Conservation (phyloP, 2,113 vertebrate species). For the Elephas maximus region DNA sequence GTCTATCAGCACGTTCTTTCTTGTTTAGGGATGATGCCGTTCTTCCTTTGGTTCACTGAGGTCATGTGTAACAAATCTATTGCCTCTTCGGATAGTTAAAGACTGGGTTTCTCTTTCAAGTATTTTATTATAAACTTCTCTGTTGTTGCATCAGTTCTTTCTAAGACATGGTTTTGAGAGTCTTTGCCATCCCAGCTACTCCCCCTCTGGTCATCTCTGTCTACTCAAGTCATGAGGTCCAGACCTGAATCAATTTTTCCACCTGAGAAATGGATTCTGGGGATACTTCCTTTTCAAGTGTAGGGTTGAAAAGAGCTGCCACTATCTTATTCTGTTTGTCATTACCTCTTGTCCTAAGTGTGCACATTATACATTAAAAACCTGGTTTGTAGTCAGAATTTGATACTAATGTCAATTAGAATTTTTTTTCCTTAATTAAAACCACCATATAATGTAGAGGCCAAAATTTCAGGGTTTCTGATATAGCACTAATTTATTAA, state of each 20-base stretch:
- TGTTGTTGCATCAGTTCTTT: background rate
- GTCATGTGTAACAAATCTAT: background rate
- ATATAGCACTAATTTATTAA: constrained; percentile 6
- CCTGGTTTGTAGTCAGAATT: background rate
- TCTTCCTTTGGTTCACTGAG: background rate
- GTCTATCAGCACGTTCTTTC: background rate
- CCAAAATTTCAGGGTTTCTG: background rate
- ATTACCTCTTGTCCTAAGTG: background rate
- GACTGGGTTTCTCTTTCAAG: background rate
- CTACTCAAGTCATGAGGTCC: background rate
- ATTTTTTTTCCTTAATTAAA: constrained; percentile 5
- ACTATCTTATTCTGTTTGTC: background rate
- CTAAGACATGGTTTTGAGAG: background rate
- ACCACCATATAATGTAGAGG: background rate
- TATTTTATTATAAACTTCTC: background rate
- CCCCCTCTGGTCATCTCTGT: background rate
- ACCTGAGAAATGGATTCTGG: background rate
- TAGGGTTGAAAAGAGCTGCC: background rate
- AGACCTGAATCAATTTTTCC: background rate
- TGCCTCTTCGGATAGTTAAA: background rate
- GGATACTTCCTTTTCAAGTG: background rate
- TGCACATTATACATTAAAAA: background rate
- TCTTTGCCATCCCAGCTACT: background rate
- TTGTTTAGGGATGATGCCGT: background rate
- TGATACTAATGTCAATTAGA: constrained; percentile 12